phyloP scores from a whole-genome alignment of 2,888 invertebrate species.

The Heterodera filipjevi region DNA sequence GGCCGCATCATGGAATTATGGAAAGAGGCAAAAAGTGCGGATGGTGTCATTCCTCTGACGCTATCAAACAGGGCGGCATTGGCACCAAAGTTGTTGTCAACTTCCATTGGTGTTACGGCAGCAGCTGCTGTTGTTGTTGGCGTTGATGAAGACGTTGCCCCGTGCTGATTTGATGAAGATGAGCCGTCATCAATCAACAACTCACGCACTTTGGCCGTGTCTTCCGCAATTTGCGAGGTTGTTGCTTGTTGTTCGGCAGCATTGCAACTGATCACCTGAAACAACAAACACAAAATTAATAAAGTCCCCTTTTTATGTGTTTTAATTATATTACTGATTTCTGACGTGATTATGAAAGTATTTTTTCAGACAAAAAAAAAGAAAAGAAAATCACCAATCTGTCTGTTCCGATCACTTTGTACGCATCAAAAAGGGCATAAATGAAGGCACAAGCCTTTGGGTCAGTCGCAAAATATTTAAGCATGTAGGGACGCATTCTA shows the following conservation, averaged over 20 bases:
- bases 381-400: not conserved
- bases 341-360: not conserved
- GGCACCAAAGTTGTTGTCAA: constrained; percentile 13
- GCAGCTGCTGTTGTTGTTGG: not conserved
- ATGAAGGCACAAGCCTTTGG: not conserved
- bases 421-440: constrained; percentile 21
- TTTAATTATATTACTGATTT: too few species aligned
- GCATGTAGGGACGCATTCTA: constrained; percentile 38
- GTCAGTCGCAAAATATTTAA: constrained; percentile 26
- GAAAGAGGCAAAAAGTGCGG: too few species aligned
- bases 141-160: too few species aligned
- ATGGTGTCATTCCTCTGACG: too few species aligned
- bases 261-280: not conserved
- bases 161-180: not conserved
- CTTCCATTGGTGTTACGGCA: not conserved
- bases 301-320: not conserved
- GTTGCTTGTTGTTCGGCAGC: not conserved
- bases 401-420: constrained; percentile 14
- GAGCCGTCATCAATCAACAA: constrained; percentile 23
- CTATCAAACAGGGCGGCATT: too few species aligned
- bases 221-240: constrained; percentile 23
- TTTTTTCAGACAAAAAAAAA: too few species aligned
- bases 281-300: not conserved
- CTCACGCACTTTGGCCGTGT: constrained; percentile 22
- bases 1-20: too few species aligned